These are phyloP conservation scores for Maniola jurtina DNA, from an alignment of 1,140 invertebrate species.

Conservation along the genomic window DNA sequence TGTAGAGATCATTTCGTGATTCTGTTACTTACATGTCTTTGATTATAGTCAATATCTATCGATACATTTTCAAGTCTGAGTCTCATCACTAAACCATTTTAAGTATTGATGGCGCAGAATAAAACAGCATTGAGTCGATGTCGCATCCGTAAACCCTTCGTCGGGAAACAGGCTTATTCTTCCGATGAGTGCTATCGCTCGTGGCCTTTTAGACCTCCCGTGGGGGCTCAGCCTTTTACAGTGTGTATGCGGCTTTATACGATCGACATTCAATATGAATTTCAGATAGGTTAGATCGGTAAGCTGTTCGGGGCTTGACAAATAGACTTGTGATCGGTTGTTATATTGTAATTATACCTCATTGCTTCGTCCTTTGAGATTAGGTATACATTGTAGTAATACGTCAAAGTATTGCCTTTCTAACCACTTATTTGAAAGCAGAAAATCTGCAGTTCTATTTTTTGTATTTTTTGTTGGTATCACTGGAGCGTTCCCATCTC, in stretches of 20 bases:
- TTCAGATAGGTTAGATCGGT: conserved; percentile 72
- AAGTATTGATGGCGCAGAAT: conserved; percentile 77
- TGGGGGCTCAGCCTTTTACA: conserved; percentile 72
- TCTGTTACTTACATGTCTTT: no score
- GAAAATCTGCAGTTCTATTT: no score
- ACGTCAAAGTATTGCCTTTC: no score
- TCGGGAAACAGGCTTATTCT: conserved; percentile 77
- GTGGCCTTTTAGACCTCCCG: conserved; percentile 62
- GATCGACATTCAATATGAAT: conserved; percentile 73
- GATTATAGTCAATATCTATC: conserved; percentile 9
- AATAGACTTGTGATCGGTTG: conserved; percentile 50
- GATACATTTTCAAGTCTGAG: neutral
- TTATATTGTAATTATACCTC: conserved; percentile 15
- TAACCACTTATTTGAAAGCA: no score
- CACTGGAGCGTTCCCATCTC: no score
- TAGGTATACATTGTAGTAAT: no score
- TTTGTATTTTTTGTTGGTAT: no score
- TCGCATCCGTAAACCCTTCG: conserved; percentile 69
- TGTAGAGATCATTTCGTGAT: no score
- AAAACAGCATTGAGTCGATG: conserved; percentile 74
- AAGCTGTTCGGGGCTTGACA: conserved; percentile 60
- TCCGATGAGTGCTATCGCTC: conserved; percentile 73
- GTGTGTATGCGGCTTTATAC: conserved; percentile 66
- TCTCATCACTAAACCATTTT: conserved; percentile 59
- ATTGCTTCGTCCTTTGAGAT: no score